phyloP scores from a whole-genome alignment of 2,113 vertebrate genomes.

The Pygathrix nemaeus region DNA sequence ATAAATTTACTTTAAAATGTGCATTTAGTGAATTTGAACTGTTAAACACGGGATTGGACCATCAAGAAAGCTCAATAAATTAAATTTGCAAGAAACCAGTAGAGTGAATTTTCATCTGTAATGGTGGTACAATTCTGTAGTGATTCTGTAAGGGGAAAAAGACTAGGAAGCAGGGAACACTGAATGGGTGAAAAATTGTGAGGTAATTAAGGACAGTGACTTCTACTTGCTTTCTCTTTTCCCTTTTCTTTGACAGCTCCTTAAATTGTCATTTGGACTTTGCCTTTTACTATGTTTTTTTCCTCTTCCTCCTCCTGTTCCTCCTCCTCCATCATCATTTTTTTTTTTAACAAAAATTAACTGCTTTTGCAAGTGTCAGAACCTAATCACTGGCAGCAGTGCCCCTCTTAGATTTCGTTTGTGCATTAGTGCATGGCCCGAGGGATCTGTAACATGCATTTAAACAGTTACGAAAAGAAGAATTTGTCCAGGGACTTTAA shows the following conservation, averaged over 20 bases:
- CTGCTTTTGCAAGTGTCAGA: constrained; percentile 1
- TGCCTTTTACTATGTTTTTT: neutral
- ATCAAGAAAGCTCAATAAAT: constrained; percentile 1
- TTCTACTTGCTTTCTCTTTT: constrained; percentile 27
- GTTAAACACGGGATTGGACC: neutral
- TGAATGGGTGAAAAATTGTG: neutral
- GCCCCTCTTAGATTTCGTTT: constrained; percentile 11
- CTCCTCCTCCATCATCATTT: neutral
- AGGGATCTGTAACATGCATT: neutral
- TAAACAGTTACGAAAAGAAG: constrained; percentile 3
- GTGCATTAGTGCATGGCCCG: neutral
- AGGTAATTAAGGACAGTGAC: neutral
- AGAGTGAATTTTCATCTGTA: neutral
- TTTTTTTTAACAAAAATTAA: neutral
- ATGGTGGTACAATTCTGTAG: neutral
- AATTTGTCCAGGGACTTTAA: constrained; percentile 28
- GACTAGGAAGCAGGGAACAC: neutral
- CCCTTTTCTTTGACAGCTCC: neutral
- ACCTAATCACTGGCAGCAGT: neutral
- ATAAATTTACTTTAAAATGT: constrained; percentile 52
- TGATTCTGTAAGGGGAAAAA: neutral
- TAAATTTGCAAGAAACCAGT: neutral
- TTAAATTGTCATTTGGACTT: constrained; percentile 46
- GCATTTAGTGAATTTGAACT: constrained; percentile 15
- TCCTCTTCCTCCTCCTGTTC: neutral